These are phyloP conservation scores for Cromileptes altivelis DNA, from an alignment of 2,113 vertebrate species.

Conservation along the genomic window DNA sequence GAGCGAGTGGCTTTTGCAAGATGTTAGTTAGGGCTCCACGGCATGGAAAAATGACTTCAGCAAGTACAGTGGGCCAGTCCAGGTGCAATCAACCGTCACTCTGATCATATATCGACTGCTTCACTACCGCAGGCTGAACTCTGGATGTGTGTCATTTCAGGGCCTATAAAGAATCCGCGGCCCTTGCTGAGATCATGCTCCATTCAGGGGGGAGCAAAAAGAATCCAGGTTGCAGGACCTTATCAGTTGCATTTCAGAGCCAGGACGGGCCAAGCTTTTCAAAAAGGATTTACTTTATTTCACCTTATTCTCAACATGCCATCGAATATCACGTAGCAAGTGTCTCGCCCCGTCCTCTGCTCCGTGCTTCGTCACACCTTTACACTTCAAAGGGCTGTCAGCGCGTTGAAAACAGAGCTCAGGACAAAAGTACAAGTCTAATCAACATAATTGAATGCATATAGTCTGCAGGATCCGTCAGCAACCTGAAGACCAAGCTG, in stretches of 20 bases:
- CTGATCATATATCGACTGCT: constrained; percentile 57
- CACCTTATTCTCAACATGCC: constrained; percentile 30
- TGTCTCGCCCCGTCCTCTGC: not conserved
- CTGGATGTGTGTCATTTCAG: constrained; percentile 44
- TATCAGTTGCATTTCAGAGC: constrained; percentile 21
- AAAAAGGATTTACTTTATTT: constrained; percentile 52
- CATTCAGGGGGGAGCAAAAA: constrained; percentile 18
- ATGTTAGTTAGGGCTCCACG: constrained; percentile 50
- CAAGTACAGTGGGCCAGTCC: constrained; percentile 47
- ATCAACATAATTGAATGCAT: constrained; percentile 64
- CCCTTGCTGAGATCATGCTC: constrained; percentile 44
- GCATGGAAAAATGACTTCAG: constrained; percentile 73
- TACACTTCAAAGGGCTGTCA: constrained; percentile 64
- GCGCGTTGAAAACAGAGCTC: constrained; percentile 52
- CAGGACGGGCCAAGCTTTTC: constrained; percentile 42
- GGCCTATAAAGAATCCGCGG: constrained; percentile 32
- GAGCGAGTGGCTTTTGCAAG: constrained; percentile 42
- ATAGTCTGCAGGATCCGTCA: constrained; percentile 35
- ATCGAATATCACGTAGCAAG: constrained; percentile 21
- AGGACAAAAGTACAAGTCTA: constrained; percentile 54
- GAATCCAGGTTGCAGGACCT: constrained; percentile 41
- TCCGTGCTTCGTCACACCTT: constrained; percentile 60
- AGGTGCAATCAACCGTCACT: constrained; percentile 63
- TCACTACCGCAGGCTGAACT: constrained; percentile 46
- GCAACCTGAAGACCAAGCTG: constrained; percentile 28